Base-by-base conservation (phyloP, 2,888 invertebrate species). In the Drepana falcataria region DNA sequence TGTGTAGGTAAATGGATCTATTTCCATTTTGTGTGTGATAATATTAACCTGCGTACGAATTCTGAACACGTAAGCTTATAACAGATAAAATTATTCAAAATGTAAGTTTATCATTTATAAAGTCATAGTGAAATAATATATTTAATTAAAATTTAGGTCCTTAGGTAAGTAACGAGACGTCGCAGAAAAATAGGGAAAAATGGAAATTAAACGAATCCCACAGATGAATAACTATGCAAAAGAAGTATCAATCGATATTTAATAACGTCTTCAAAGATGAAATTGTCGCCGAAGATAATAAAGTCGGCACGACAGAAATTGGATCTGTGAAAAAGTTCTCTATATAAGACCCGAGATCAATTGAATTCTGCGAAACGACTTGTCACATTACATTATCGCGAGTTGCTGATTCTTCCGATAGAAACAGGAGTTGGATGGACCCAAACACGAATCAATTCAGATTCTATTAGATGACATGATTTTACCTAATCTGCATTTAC, bases 331-430 rank as follows among this genome's bases (percentile, higher is more conserved):
- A 41, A 49, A 51, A 41, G 40, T 9, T 51, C 37, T 35, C 33
- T 35, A 37, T 52, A 35, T 48, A 21, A 7, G 47, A 21, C 35
- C 49, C 4, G 48, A 40, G 37, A 48, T 40, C 47, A 53, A 37
- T 47, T 52, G 52, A 52, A 35, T 49, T 40, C 37, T 7, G 5
- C 37, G 37, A 48, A 48, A 53, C 40, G 53, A 48, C 48, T 33
- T 41, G 48, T 53, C 53, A 34, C 40, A 53, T 35, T 21, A 21
- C 48, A 48, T 53, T 51, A 34, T 40, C 33, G 40, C 33, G 49
- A 21, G 40, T 5, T 21, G 21, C 35, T 40, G 3, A 34, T 40
- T 40, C 21, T 21, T 35, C 9, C 2, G 35, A 48, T 48, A 33
- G 9, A 34, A 51, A 41, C 51, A 51, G 2, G 21, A 33, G 2